phyloP scores from a whole-genome alignment of 1,140 invertebrate species.

The Halictus rubicundus region DNA sequence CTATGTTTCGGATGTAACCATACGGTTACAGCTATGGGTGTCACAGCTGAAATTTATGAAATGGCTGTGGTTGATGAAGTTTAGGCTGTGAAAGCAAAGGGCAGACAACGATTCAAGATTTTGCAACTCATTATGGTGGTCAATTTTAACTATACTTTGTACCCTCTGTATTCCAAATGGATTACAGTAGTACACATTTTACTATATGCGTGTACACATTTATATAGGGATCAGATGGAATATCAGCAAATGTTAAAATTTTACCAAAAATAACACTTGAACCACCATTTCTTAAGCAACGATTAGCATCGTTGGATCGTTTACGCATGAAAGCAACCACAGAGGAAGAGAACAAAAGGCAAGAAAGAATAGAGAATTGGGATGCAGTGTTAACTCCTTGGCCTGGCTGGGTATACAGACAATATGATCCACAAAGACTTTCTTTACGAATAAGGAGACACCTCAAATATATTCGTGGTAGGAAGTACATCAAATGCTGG shows the following conservation, averaged over 20 bases:
- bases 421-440: conserved; percentile 84
- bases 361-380: conserved; percentile 72
- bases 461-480: conserved; percentile 74
- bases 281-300: conserved; percentile 79
- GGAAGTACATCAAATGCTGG: conserved; percentile 39
- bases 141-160: conserved; percentile 14
- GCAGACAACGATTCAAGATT: conserved; percentile 85
- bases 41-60: conserved; percentile 88
- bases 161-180: not conserved
- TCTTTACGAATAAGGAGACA: conserved; percentile 77
- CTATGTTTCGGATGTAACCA: conserved; percentile 74
- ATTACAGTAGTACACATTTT: too few relatives aligned
- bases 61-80: conserved; percentile 66
- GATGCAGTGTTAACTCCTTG: conserved; percentile 81
- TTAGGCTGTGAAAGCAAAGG: conserved; percentile 83
- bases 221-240: conserved; percentile 58
- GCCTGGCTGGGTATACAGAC: conserved; percentile 86
- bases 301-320: conserved; percentile 76
- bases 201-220: too few relatives aligned
- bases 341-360: conserved; percentile 58
- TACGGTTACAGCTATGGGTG: conserved; percentile 79
- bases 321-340: conserved; percentile 70
- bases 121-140: conserved; percentile 75
- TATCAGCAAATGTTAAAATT: conserved; percentile 83
- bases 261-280: conserved; percentile 84